Evolutionary conservation across 1,140 invertebrate genomes (phyloP).

Genomic region (Cecropterus lyciades): DNA sequence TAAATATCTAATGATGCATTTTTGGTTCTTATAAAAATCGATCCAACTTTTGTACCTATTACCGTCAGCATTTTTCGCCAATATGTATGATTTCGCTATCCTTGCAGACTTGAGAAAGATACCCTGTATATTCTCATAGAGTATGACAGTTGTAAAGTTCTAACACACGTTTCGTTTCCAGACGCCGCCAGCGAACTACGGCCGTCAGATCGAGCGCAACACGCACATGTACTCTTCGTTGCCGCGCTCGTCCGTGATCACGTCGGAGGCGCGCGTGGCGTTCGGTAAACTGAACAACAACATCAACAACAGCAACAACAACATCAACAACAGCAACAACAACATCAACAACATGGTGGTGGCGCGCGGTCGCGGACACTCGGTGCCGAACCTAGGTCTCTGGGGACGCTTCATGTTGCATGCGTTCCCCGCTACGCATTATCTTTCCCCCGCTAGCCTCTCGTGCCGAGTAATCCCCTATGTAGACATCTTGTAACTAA

Average conservation of each 20-base stretch:
- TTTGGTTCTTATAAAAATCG: too few relatives aligned
- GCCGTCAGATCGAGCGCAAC: constrained; percentile 86
- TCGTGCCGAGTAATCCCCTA: background rate
- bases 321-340: constrained; percentile 57
- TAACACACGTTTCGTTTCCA: constrained; percentile 59
- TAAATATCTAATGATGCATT: too few relatives aligned
- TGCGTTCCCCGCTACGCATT: constrained; percentile 30
- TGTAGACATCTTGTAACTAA: background rate
- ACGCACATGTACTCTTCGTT: constrained; percentile 91
- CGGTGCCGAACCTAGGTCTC: constrained; percentile 95
- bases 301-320: constrained; percentile 58
- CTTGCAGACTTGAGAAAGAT: too few relatives aligned
- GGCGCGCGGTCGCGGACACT: constrained; percentile 90
- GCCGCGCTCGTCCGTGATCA: constrained; percentile 87
- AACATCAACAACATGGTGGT: constrained; percentile 82
- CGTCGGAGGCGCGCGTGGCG: constrained; percentile 65
- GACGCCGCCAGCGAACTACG: constrained; percentile 89
- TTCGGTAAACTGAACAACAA: constrained; percentile 82
- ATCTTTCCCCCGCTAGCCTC: background rate
- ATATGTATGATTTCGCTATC: too few relatives aligned
- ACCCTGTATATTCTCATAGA: too few relatives aligned
- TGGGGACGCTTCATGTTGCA: constrained; percentile 46
- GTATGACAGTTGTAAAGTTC: too few relatives aligned
- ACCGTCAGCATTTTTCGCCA: too few relatives aligned
- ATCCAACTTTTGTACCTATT: too few relatives aligned